Conservation (phyloP, 92 coral and sea anemone species). For the Siderastrea siderea region DNA sequence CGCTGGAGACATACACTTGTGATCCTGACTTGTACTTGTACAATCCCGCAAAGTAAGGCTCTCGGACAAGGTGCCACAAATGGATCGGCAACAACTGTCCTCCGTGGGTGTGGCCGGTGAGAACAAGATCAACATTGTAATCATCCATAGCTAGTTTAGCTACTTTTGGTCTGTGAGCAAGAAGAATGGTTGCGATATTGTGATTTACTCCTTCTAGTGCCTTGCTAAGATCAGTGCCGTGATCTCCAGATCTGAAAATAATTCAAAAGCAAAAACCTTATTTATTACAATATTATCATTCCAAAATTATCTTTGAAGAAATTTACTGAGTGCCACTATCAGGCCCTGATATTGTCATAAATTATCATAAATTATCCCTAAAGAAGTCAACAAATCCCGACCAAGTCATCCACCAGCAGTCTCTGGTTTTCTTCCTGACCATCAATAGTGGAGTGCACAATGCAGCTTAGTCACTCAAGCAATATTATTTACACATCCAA, state of each 20-base stretch:
- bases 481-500: no score
- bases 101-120: slow-evolving; percentile 89
- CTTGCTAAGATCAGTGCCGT: slow-evolving; percentile 77
- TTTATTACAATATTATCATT: no score
- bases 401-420: no score
- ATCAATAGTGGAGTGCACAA: no score
- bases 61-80: slow-evolving; percentile 75
- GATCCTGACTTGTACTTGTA: slow-evolving; percentile 74
- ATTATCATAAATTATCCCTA: no score
- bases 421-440: no score
- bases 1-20: slow-evolving; percentile 82
- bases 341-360: no score
- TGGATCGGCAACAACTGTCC: slow-evolving; percentile 89
- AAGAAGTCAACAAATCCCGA: no score
- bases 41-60: slow-evolving; percentile 88
- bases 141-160: slow-evolving; percentile 75
- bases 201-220: slow-evolving; percentile 75
- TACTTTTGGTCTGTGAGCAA: slow-evolving; percentile 88
- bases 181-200: slow-evolving; percentile 71
- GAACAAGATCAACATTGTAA: slow-evolving; percentile 76
- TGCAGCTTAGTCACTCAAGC: no score
- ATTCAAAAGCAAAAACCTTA: neutral
- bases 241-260: slow-evolving; percentile 81
- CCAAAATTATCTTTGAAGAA: no score
- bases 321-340: no score